phyloP scores from a whole-genome alignment of 2,797 vertebrate genomes.

The Phyllotis vaccarum region DNA sequence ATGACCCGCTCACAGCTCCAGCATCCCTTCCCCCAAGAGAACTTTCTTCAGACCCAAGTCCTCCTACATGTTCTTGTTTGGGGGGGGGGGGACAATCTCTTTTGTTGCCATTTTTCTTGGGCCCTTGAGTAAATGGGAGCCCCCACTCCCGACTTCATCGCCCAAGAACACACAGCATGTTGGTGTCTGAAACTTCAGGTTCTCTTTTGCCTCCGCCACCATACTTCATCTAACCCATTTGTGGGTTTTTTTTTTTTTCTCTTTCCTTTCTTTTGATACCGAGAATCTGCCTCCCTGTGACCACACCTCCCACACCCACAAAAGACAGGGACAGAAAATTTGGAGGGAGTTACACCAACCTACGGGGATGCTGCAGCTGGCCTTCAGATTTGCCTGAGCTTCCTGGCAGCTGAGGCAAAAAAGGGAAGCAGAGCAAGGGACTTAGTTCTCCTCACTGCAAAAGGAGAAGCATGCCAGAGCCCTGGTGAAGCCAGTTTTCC shows the following conservation, averaged over 20 bases:
- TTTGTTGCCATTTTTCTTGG: not conserved
- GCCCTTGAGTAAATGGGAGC: not conserved
- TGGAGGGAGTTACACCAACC: not conserved
- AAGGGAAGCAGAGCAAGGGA: slow-evolving; percentile 47
- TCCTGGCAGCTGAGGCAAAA: slow-evolving; percentile 63
- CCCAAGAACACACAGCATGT: not conserved
- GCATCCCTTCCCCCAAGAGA: not conserved
- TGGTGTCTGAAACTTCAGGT: not conserved
- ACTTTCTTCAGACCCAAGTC: not conserved
- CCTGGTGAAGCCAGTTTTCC: not conserved
- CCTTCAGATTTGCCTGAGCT: slow-evolving; percentile 27
- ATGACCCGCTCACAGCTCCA: not conserved
- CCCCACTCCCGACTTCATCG: not conserved
- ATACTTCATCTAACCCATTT: not conserved
- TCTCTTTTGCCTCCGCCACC: not conserved
- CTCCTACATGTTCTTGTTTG: too few species aligned
- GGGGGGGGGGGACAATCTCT: not conserved
- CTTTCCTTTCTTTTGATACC: not conserved
- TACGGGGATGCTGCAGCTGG: not conserved
- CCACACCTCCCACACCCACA: not conserved
- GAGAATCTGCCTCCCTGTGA: not conserved
- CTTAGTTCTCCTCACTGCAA: slow-evolving; percentile 52
- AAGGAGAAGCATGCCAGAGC: not conserved
- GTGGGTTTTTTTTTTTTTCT: not conserved
- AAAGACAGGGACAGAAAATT: not conserved